These are phyloP conservation scores for Larimichthys crocea DNA, from an alignment of 2,113 vertebrate species.

Conservation along the genomic window DNA sequence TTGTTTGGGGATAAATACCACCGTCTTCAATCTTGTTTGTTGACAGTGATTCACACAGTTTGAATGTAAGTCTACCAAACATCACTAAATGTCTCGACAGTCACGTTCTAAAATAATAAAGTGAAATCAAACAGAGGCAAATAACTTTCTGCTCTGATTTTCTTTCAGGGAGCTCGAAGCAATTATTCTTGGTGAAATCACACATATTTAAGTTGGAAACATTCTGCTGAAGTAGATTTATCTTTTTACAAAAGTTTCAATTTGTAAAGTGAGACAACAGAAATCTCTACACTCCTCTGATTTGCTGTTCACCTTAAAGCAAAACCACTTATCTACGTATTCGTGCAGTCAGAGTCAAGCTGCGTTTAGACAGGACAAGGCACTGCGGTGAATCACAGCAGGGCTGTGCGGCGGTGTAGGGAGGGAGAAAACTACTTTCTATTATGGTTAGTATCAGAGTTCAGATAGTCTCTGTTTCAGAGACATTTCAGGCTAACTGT, in stretches of 20 bases:
- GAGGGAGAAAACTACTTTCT: no score
- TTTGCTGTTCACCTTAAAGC: not conserved
- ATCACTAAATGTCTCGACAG: not conserved
- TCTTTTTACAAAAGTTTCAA: not conserved
- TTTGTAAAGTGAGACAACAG: not conserved
- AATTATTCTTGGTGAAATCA: no score
- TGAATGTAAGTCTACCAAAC: not conserved
- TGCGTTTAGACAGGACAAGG: no score
- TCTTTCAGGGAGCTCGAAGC: no score
- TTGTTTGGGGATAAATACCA: conserved; percentile 59
- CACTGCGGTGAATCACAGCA: no score
- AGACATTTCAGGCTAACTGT: no score
- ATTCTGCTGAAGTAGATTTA: not conserved
- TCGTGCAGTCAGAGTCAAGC: not conserved
- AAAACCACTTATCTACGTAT: not conserved
- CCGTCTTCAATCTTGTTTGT: not conserved
- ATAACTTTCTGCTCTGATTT: not conserved
- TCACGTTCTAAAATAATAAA: no score
- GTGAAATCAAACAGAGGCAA: not conserved
- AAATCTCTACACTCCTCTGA: not conserved
- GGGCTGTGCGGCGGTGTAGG: no score
- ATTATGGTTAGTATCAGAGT: no score
- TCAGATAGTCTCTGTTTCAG: no score
- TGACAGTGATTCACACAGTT: conserved; percentile 13
- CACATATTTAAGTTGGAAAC: not conserved